Evolutionary conservation across 2,113 vertebrate species (phyloP), one percentile per base, ranked within the genome.

Genomic region (Alosa alosa): DNA sequence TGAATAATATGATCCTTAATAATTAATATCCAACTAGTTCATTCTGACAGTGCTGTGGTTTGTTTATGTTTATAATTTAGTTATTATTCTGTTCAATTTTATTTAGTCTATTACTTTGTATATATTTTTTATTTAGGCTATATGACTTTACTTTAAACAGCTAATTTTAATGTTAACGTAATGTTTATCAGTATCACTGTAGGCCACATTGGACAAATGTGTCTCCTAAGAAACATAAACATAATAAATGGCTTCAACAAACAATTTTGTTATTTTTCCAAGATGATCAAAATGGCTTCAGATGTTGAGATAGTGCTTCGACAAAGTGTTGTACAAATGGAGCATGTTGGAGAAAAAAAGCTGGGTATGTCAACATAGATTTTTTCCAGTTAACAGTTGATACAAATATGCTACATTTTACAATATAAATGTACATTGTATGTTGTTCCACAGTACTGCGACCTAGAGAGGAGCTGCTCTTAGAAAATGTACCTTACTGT

Each of bases 221-320:
- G 41, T 44, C 41, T 4, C 41, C 41, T 44, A 44, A 44, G 41
- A 44, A 45, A 20, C 7, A 22, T 45, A 22, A n/a, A 82, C 82
- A 50, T 25, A 15, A 22, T n/a, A 47, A 41, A 31, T 25, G 50
- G 47, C 15, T 39, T 39, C n/a, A 31, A 25, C 25, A 72, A 72
- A 78, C 72, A 31, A 31, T 25, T 36, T 45, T 4, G 31, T 57
- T 45, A 84, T 1, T 72, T 45, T 83, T 87, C 81, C 50, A 88
- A 96, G 95, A 94, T 96, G 93, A 94, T 96, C 39, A 94, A 95
- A 91, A 93, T 95, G 92, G 92, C 91, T n/a, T 87, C 90, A 57
- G 89, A 93, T 85, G 95, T 96, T 52, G 94, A 96, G 88, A 41
- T 46, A 57, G 83, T 95, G 87, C 93, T 96, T 81, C 91, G 93